Percentiles rank a stretch among this genome's conserved stretches.
These are phyloP conservation scores for Pedicia rivosa DNA, from an alignment of 2,888 invertebrate species.

Conservation along the genomic window DNA sequence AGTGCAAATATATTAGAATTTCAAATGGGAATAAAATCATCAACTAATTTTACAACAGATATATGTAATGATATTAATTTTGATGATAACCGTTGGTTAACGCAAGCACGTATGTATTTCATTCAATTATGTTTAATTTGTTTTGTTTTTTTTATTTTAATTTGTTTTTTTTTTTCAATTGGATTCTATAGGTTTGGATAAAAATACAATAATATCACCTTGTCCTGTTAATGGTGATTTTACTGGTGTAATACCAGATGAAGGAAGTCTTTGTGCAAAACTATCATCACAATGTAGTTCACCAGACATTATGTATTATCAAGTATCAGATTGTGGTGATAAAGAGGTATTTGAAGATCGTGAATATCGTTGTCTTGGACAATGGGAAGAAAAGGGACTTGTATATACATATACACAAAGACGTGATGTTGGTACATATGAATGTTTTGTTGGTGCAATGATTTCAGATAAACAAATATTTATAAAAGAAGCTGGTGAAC, in stretches of 20 bases:
- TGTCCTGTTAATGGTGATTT: conserved; percentile 51
- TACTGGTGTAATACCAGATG: conserved; percentile 44
- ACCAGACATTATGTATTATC: conserved; percentile 48
- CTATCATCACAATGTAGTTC: conserved; percentile 46
- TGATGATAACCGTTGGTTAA: conserved; percentile 38
- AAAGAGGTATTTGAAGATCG: conserved; percentile 46
- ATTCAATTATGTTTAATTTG: too few relatives aligned
- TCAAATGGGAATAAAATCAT: conserved; percentile 11
- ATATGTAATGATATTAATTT: conserved; percentile 34
- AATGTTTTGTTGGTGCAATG: conserved; percentile 48
- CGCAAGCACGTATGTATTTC: conserved; percentile 37
- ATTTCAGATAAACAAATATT: conserved; percentile 40
- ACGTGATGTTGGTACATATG: conserved; percentile 40
- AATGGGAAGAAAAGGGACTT: conserved; percentile 44
- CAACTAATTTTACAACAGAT: conserved; percentile 5
- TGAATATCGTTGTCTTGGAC: conserved; percentile 46
- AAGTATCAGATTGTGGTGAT: conserved; percentile 42
- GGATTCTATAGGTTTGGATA: conserved; percentile 13
- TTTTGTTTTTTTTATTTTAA: background rate
- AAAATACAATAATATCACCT: conserved; percentile 24
- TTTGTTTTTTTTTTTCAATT: conserved; percentile 13
- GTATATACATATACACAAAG: conserved; percentile 48
- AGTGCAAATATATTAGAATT: conserved; percentile 14
- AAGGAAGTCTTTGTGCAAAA: conserved; percentile 41
- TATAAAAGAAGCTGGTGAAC: conserved; percentile 49